Percentiles rank a stretch among this genome's conserved stretches.
phyloP scores from a whole-genome alignment of 2,113 vertebrate species.

The Caracal caracal region DNA sequence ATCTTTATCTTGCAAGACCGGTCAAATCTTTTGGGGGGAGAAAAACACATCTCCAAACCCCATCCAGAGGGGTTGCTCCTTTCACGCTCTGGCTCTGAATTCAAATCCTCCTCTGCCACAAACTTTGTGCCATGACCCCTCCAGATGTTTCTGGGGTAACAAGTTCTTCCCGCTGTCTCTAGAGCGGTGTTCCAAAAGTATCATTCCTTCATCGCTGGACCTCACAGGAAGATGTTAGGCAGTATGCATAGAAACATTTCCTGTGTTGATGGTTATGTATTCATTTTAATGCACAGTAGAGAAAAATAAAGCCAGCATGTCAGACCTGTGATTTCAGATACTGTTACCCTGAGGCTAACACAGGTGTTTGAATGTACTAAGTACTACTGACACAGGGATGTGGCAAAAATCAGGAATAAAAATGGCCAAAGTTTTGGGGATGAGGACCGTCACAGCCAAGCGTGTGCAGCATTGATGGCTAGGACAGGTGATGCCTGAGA shows the following conservation, averaged over 20 bases:
- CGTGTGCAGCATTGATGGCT: not conserved
- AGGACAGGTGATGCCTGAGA: too few species aligned
- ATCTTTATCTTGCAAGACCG: not conserved
- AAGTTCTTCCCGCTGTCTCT: not conserved
- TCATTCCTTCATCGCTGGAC: rapidly evolving
- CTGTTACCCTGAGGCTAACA: not conserved
- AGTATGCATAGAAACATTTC: not conserved
- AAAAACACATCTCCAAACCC: not conserved
- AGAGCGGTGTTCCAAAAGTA: not conserved
- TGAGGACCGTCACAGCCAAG: not conserved
- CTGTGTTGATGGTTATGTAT: rapidly evolving
- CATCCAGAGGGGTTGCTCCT: not conserved
- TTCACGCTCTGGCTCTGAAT: not conserved
- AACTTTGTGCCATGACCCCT: not conserved
- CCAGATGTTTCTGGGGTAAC: not conserved
- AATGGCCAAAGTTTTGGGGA: not conserved
- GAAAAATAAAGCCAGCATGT: not conserved
- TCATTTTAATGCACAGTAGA: not conserved
- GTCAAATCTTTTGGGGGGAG: not conserved
- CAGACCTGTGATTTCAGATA: not conserved
- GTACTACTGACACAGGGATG: not conserved
- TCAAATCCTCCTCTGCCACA: not conserved
- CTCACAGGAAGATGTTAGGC: not conserved
- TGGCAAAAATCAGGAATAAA: not conserved
- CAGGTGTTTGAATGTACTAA: not conserved